Base-by-base conservation (phyloP, 2,113 vertebrate genomes). In the Gambusia affinis region DNA sequence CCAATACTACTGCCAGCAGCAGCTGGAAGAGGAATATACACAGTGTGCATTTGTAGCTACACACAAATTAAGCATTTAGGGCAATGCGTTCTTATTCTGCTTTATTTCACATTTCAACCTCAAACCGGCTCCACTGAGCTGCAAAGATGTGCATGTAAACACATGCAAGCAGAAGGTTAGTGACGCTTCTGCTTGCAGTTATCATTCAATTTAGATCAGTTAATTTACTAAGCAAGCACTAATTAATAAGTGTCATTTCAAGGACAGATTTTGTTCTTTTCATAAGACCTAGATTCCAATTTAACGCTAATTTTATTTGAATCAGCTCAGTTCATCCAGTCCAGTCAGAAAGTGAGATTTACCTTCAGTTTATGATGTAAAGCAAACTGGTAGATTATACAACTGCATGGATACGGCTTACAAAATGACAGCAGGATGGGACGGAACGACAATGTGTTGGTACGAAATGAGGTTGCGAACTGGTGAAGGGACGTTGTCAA, bases 1-100 rank as follows among this genome's bases (percentile, higher is more conserved):
- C 66, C 72, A 79, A 70, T 28, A 39, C 63, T 67, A 19, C 64
- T 39, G 84, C 84, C 78, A 75, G 72, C 31, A 12, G 47, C 27
- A 39, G 39, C 70, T 80, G 61, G 28, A 60, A 71, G 62, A 69
- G 60, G 80, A 72, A 79, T 42, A 85, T 47, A 67, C 47, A 33
- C 73, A 68, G 44, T 10, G 31, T 62, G 27, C 54, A 42, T 74
- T 66, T 67, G 33, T 33, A 71, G 33, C 28, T 2, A 42, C 27
- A 60, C 47, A 60, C 44, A 69, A 27, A 54, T 27, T 35, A 77
- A 67, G 44, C 60, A 11, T 27, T 37, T 15, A 3, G 72, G 66
- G 47, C 30, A 15, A 11, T 37, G 19, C 8, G 27, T 75, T 37
- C 19, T 77, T 15, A 75, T 76, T 63, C 30, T 28, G n/a, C 17